A percentile compares a stretch with the other conserved stretches of the same genome.
Evolutionary conservation across 2,113 vertebrate genomes (phyloP).

Genomic region (Phrynocephalus versicolor): DNA sequence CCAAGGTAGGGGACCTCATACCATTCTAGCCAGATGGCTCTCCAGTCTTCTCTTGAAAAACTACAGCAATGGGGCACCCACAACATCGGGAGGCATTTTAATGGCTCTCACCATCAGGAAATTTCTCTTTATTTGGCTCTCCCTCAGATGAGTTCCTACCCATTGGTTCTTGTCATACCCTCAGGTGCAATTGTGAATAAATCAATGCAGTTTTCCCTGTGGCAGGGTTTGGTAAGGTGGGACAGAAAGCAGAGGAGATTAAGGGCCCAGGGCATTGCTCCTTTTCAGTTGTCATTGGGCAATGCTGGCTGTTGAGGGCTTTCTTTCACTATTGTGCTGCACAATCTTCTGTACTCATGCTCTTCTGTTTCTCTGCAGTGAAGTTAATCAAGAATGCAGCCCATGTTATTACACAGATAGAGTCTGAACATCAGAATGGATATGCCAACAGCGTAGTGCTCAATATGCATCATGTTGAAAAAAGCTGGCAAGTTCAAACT

Average conservation of each 20-base stretch:
- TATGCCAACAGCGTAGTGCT: neutral
- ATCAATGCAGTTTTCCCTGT: too few species aligned
- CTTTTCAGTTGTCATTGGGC: too few species aligned
- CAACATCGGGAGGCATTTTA: too few species aligned
- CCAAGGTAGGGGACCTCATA: too few species aligned
- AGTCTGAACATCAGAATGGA: neutral
- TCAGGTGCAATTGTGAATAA: too few species aligned
- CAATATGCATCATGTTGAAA: neutral
- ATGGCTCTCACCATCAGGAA: too few species aligned
- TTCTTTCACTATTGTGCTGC: neutral
- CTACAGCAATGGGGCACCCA: too few species aligned
- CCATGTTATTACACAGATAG: neutral
- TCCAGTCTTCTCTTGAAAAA: too few species aligned
- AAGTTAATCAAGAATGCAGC: neutral
- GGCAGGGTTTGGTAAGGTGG: neutral
- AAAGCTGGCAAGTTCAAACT: neutral
- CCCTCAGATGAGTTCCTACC: too few species aligned
- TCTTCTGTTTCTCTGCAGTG: neutral
- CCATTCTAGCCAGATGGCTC: too few species aligned
- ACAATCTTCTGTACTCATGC: neutral
- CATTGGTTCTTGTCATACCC: too few species aligned
- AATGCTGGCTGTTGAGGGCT: neutral
- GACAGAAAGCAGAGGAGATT: neutral
- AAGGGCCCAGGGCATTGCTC: neutral
- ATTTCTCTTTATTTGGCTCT: too few species aligned